These are phyloP conservation scores for Perca schrenkii DNA, from an alignment of 2,113 vertebrate species.

Conservation along the genomic window DNA sequence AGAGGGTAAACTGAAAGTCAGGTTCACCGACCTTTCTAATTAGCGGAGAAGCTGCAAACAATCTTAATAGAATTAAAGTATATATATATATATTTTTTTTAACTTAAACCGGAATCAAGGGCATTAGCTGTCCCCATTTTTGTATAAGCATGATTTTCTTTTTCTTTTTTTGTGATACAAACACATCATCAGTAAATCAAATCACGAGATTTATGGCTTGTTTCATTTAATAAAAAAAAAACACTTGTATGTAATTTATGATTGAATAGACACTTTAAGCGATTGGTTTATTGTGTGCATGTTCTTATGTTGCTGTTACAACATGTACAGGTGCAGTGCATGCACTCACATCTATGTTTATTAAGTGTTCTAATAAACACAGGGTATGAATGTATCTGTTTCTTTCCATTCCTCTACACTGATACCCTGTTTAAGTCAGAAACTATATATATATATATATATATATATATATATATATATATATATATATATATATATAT, in stretches of 20 bases:
- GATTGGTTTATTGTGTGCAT: background rate
- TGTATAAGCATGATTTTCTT: background rate
- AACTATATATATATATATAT: background rate
- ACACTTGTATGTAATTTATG: background rate
- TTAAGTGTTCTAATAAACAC: slow-evolving; percentile 29
- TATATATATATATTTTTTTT: too few relatives aligned
- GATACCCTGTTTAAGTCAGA: background rate
- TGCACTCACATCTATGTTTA: background rate
- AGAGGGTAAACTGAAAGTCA: slow-evolving; percentile 49
- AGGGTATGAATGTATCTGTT: background rate
- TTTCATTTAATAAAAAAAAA: slow-evolving; percentile 13
- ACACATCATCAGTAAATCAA: background rate
- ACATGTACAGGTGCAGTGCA: background rate
- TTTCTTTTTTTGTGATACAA: background rate
- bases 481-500: too few relatives aligned
- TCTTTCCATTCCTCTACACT: slow-evolving; percentile 2
- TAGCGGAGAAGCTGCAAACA: slow-evolving; percentile 2
- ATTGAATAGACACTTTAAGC: background rate
- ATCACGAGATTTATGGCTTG: background rate
- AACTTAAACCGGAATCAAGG: background rate
- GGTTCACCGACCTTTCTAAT: slow-evolving; percentile 21
- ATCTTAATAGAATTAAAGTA: background rate
- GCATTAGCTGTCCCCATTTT: background rate
- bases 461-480: too few relatives aligned
- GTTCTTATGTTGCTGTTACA: background rate